phyloP scores from a whole-genome alignment of 2,797 vertebrate species.

The Poeciliopsis infans region DNA sequence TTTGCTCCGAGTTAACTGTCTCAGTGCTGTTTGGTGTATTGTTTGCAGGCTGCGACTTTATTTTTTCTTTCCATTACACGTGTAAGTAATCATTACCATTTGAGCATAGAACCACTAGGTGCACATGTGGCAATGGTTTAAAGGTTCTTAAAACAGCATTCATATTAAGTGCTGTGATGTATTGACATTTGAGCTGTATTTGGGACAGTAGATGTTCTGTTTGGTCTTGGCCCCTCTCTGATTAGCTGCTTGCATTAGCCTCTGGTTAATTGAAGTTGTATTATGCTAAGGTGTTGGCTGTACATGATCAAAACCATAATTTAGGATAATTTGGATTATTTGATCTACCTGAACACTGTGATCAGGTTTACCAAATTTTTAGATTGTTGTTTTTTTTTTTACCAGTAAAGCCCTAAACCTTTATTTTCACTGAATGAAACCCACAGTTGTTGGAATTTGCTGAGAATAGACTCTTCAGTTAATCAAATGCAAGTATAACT shows the following conservation, averaged over 20 bases:
- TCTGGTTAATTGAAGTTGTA: background rate
- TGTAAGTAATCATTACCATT: background rate
- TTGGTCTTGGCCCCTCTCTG: background rate
- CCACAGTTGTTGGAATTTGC: background rate
- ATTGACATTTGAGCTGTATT: background rate
- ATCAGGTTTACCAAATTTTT: background rate
- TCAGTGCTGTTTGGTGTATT: background rate
- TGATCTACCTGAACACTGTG: background rate
- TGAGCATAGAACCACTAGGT: background rate
- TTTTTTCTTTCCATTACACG: background rate
- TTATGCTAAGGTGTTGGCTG: background rate
- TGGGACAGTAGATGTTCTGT: background rate
- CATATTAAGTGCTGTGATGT: background rate
- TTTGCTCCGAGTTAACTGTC: background rate
- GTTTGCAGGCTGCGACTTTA: background rate
- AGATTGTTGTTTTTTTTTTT: background rate
- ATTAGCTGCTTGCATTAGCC: background rate
- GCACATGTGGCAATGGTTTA: background rate
- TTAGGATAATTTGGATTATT: background rate
- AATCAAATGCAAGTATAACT: background rate
- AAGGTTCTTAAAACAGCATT: background rate
- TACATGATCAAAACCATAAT: background rate
- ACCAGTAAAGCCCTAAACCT: background rate
- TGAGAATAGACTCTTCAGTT: background rate
- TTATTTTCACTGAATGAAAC: background rate